Evolutionary conservation across 2,797 vertebrate species (phyloP), one percentile per base, ranked within the genome.

Genomic region (Phylloscopus collybita): DNA sequence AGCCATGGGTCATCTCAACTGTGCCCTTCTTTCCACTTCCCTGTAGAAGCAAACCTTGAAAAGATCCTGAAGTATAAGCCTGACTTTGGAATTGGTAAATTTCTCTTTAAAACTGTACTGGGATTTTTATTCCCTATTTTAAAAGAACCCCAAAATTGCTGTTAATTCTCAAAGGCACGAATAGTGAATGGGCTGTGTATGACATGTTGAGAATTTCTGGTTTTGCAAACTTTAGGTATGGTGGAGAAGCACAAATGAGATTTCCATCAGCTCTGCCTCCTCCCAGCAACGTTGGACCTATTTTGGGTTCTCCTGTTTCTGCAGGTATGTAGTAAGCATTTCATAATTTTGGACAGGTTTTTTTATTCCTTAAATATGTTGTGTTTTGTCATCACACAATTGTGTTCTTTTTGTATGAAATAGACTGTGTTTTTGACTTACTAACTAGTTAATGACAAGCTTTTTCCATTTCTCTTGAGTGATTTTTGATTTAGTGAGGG

Each of bases 161-260:
- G 5, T 50, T 60, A 45, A 17, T 86, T 69, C 20, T 71, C 10
- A 44, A 82, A 85, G 26, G 36, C 4, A 3, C 32, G 15, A 57
- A 79, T 93, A 78, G 13, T 38, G 64, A 59, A 65, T 56, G 5
- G 23, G 16, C 13, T 71, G 2, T 64, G 4, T 57, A 22, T 44
- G 44, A 79, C 45, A 14, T 49, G 10, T 66, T 64, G 50, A 42
- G n/a, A 90, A 74, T 47, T 69, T 81, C 49, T 79, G 16, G 27
- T 42, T 97, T 81, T 95, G 3, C 62, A 45, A 92, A 95, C 54
- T 83, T 86, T 7, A 99, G 99, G 96, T 99, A 99, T 30, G 99
- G 99, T 57, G 99, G 99, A 93, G 99, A 99, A 97, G 99, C 99
- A 69, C 99, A 99, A 97, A 99, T 99, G 99, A 98, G 99, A 88